Evolutionary conservation across 2,888 invertebrate species (phyloP).

Genomic region (Nomada fabriciana): DNA sequence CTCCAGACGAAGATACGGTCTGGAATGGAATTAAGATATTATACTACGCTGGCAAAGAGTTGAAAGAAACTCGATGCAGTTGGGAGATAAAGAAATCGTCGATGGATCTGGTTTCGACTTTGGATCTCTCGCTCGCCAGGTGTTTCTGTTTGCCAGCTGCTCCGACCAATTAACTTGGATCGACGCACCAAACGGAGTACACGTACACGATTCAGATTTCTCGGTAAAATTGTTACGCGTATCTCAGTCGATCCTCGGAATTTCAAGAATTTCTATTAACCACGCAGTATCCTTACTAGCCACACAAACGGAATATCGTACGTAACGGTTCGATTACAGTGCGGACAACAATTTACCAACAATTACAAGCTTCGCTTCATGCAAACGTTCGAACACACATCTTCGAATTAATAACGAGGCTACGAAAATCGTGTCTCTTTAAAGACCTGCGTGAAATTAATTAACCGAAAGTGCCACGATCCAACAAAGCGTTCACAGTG

Average conservation of each 20-base stretch:
- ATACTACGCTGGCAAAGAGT: not conserved
- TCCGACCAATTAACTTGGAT: not conserved
- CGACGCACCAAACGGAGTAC: not conserved
- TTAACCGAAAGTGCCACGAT: not conserved
- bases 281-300: too few relatives aligned
- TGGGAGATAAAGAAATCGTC: not conserved
- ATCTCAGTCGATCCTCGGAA: too few relatives aligned
- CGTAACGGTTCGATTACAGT: not conserved
- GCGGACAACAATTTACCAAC: not conserved
- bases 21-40: not conserved
- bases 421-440: too few relatives aligned
- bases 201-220: too few relatives aligned
- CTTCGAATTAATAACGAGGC: too few relatives aligned
- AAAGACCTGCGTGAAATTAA: too few relatives aligned
- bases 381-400: not conserved
- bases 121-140: not conserved
- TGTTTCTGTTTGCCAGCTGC: not conserved
- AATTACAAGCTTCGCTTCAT: not conserved
- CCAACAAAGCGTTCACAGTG: not conserved
- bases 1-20: not conserved
- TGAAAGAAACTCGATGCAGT: conserved; percentile 1
- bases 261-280: too few relatives aligned
- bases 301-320: not conserved
- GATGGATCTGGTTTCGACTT: not conserved
- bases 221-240: too few relatives aligned